Evolutionary conservation across 2,888 invertebrate genomes (phyloP), one percentile per base, ranked within the genome.

Genomic region (Agonopterix subpropinquella): DNA sequence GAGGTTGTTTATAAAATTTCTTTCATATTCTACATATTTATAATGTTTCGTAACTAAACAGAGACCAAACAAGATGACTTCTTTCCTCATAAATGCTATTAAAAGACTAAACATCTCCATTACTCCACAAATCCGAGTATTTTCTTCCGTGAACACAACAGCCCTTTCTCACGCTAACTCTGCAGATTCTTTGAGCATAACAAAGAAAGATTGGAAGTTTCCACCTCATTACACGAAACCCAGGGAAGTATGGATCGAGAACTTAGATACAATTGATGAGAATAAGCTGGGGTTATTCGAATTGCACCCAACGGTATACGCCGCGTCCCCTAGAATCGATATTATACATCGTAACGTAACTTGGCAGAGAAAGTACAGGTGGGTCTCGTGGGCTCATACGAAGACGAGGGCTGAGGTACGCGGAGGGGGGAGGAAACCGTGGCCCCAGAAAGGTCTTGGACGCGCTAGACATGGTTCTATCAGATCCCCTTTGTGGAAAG

Each of bases 391-490:
- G 89, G 93, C 93, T 1, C 90, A 94, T 63, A 91, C 94, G 1
- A 94, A 95, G 73, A 92, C 93, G 0, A 89, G 96, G 49, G 94
- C 95, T 0, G 99, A 99, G 86, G 93, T 95, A 49, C 87, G 92
- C 45, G 98, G 98, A 39, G 96, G 98, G 47, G 97, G 97, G 0
- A 90, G 91, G 28, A 99, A 99, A 67, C 99, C 99, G 0, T 98
- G 98, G 98, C 96, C 96, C 0, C 99, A 99, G 73, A 99, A 99
- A 83, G 97, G 98, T 15, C 71, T 90, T 35, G 99, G 99, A 0
- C 90, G 92, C 59, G 95, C 99, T 1, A 91, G 99, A 43, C 98
- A 98, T 71, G 97, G 98, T 10, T 97, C 96, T 9, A 95, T 96
- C 52, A 90, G 97, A 50, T 96, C 98, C 2, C 98, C 98, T 0